These are phyloP conservation scores for Synanthedon formicaeformis DNA, from an alignment of 2,888 invertebrate genomes.

Conservation along the genomic window DNA sequence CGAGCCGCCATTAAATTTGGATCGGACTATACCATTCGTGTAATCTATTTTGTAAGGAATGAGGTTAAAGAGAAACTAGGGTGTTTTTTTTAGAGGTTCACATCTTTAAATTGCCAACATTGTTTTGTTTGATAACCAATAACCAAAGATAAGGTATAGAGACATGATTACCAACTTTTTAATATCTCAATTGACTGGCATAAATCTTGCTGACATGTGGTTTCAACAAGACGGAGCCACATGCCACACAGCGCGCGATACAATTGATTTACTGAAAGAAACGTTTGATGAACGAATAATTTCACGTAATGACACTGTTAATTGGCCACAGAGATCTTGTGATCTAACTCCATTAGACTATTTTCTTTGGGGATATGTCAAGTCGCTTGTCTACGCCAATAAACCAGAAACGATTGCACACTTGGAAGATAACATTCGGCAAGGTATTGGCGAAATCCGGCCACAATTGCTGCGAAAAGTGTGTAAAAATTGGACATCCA, in stretches of 20 bases:
- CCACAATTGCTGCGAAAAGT: conserved; percentile 12
- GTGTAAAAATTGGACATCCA: conserved; percentile 16
- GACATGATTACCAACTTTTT: conserved; percentile 12
- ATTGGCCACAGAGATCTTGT: conserved; percentile 10
- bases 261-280: conserved; percentile 16
- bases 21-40: no score
- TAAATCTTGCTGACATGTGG: conserved; percentile 12
- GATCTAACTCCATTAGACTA: conserved; percentile 10
- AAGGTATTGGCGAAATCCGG: conserved; percentile 10
- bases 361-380: conserved; percentile 10
- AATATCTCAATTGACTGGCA: conserved; percentile 12
- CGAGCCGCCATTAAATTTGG: no score
- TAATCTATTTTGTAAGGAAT: no score
- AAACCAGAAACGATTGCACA: conserved; percentile 12
- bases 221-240: conserved; percentile 20
- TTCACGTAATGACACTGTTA: conserved; percentile 9
- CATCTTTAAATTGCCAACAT: no score
- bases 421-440: conserved; percentile 11
- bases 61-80: no score
- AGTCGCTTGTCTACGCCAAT: conserved; percentile 13
- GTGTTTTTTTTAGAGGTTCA: no score
- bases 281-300: conserved; percentile 11
- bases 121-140: no score
- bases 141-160: no score
- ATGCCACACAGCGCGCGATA: conserved; percentile 17